Conservation (phyloP, 1,140 invertebrate genomes). For the Diabrotica virgifera region DNA sequence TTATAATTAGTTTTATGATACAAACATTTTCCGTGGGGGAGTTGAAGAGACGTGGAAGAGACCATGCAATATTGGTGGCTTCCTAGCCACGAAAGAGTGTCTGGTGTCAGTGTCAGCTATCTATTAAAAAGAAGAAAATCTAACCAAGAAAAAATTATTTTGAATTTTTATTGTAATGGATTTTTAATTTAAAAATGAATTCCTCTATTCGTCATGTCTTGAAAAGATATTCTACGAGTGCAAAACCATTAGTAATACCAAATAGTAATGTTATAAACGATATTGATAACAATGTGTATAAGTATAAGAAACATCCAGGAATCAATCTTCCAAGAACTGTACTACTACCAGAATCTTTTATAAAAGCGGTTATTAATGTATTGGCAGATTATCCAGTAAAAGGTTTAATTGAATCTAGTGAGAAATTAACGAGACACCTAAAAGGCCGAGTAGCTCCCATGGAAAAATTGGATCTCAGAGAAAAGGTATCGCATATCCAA, state of each 20-base stretch:
- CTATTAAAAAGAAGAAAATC: too few relatives aligned
- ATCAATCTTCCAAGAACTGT: slow-evolving; percentile 51
- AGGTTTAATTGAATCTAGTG: slow-evolving; percentile 52
- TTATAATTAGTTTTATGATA: too few relatives aligned
- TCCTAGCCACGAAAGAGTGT: too few relatives aligned
- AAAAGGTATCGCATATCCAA: slow-evolving; percentile 44
- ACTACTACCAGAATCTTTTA: slow-evolving; percentile 58
- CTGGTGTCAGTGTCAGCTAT: too few relatives aligned
- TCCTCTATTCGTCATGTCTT: not conserved
- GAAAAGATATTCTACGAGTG: not conserved
- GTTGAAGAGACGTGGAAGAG: too few relatives aligned
- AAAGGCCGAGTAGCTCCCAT: slow-evolving; percentile 58
- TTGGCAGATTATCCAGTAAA: slow-evolving; percentile 57
- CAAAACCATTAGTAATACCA: slow-evolving; percentile 47
- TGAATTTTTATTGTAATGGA: too few relatives aligned
- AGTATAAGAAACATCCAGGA: slow-evolving; percentile 69
- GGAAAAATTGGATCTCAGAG: slow-evolving; percentile 55
- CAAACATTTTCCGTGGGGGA: too few relatives aligned
- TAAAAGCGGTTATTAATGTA: slow-evolving; percentile 53
- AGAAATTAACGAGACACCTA: slow-evolving; percentile 59
- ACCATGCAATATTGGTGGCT: too few relatives aligned
- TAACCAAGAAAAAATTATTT: too few relatives aligned
- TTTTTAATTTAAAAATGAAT: too few relatives aligned
- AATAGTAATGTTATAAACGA: slow-evolving; percentile 52
- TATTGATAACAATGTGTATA: slow-evolving; percentile 58